Percentiles rank a stretch among this genome's conserved stretches.
phyloP scores from a whole-genome alignment of 2,113 vertebrate genomes.

The Solenodon paradoxus region DNA sequence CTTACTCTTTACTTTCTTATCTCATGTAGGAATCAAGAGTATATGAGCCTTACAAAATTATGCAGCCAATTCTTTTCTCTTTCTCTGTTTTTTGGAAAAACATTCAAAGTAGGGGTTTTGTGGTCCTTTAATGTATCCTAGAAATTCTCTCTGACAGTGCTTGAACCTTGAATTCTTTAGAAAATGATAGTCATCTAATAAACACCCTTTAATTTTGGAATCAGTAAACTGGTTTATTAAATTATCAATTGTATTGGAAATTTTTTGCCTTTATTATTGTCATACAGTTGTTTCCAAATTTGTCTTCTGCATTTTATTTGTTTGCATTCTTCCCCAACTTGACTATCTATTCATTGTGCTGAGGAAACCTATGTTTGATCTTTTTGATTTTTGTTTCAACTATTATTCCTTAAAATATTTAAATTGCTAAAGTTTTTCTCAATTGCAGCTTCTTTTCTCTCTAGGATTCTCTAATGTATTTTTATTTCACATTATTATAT shows the following conservation, averaged over 20 bases:
- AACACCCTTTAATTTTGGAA: background rate
- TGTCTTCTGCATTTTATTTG: background rate
- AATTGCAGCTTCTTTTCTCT: background rate
- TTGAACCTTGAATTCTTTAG: background rate
- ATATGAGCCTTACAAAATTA: background rate
- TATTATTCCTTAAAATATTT: background rate
- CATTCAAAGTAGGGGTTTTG: background rate
- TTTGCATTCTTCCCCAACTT: background rate
- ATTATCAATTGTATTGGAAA: background rate
- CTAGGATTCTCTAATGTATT: background rate
- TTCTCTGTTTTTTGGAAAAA: background rate
- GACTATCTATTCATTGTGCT: background rate
- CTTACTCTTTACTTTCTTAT: no score
- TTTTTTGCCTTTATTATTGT: background rate
- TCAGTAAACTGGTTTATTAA: background rate
- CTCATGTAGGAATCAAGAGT: background rate
- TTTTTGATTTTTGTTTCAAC: background rate
- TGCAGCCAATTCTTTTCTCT: background rate
- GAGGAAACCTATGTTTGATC: background rate
- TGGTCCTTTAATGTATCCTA: background rate
- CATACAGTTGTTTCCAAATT: background rate
- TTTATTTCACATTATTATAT: background rate
- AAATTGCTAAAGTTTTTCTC: background rate
- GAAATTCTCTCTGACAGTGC: background rate
- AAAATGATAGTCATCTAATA: background rate